A percentile compares a stretch with the other conserved stretches of the same genome.
These are phyloP conservation scores for Tragelaphus strepsiceros DNA, from an alignment of 2,113 vertebrate species.

Conservation along the genomic window DNA sequence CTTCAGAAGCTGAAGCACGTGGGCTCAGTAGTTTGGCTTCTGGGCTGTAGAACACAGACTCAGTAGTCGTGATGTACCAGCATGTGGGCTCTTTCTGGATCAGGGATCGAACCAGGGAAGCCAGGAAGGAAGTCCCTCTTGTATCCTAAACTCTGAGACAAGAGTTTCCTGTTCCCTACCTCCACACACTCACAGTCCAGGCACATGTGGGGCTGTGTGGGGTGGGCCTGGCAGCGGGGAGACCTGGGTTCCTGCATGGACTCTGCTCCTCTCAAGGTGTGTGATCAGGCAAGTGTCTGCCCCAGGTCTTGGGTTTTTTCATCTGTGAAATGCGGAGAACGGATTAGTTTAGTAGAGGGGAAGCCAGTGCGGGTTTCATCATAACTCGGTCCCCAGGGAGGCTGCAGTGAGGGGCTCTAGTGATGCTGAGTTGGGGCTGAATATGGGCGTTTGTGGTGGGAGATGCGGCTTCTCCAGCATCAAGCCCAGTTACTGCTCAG, in stretches of 20 bases:
- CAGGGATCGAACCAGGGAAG: not conserved
- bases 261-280: not conserved
- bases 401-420: not conserved
- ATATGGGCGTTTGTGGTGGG: not conserved
- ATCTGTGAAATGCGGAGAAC: not conserved
- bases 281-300: not conserved
- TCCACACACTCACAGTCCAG: not conserved
- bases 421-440: not conserved
- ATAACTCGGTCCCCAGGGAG: not conserved
- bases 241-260: not conserved
- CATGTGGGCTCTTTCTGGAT: not conserved
- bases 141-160: not conserved
- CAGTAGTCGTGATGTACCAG: not conserved
- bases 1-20: not conserved
- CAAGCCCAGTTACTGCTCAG: not conserved
- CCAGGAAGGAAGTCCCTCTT: not conserved
- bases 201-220: accelerated
- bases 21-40: not conserved
- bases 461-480: not conserved
- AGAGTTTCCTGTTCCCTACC: not conserved
- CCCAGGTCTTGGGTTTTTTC: not conserved
- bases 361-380: not conserved
- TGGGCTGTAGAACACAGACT: not conserved
- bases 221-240: not conserved
- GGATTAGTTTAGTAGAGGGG: not conserved